Evolutionary conservation across 2,113 vertebrate species (phyloP).

Genomic region (Eclectus roratus): DNA sequence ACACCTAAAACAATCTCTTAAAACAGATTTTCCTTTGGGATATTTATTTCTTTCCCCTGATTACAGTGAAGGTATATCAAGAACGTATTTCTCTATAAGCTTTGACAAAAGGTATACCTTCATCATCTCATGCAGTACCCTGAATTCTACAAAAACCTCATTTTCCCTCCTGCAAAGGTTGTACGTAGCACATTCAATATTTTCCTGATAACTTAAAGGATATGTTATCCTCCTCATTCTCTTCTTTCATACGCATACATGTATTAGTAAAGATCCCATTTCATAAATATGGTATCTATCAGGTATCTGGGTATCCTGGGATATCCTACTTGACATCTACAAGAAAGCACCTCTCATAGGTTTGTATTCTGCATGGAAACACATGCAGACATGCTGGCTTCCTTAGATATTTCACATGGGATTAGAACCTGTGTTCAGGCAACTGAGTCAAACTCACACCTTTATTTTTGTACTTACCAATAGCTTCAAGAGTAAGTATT

Average conservation of each 20-base stretch:
- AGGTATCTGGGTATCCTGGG: accelerated
- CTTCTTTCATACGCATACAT: neutral
- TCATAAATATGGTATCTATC: neutral
- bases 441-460: neutral
- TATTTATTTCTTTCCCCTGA: neutral
- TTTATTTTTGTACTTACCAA: neutral
- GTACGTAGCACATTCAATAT: neutral
- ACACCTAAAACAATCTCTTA: neutral
- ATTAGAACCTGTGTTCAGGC: neutral
- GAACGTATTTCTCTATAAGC: neutral
- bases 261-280: neutral
- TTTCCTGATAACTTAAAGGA: neutral
- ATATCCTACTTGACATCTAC: neutral
- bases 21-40: neutral
- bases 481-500: neutral
- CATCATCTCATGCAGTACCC: neutral
- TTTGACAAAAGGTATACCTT: neutral
- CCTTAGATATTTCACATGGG: neutral
- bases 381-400: accelerated
- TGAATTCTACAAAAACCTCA: neutral
- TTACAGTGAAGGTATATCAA: neutral
- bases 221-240: neutral
- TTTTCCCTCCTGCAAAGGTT: neutral
- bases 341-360: neutral
- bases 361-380: neutral